Evolutionary conservation across 2,113 vertebrate species (phyloP), one percentile per base, ranked within the genome.

Genomic region (Ranitomeya imitator): DNA sequence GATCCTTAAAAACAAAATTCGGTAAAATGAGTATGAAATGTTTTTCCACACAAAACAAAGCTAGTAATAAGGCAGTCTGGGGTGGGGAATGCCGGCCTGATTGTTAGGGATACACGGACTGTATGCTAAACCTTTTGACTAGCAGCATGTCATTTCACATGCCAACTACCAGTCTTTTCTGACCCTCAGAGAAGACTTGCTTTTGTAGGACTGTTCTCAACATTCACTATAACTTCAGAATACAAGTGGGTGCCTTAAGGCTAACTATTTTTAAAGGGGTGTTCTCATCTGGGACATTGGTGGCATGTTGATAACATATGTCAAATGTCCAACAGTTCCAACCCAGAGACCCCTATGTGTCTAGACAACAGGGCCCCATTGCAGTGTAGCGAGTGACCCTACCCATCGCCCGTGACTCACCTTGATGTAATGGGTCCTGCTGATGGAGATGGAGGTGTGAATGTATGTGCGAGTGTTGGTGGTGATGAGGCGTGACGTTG

Each of bases 381-480:
- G 37, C 37, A 45, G 3, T 45, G 37, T 45, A 54, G 45, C 61
- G 18, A 59, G 16, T 55, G 26, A 69, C 71, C 55, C 67, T 0
- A 0, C 65, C 10, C 2, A 2, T 0, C 0, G 16, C 55, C 73
- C 18, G 0, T 18, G 7, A 69, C 95, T 96, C 94, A 99, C 98
- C 98, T 98, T 99, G 98, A 91, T 99, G 97, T 45, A 99, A 93
- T 4, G 98, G 97, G 85, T 99, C 98, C 94, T 99, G 98, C 95
- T 99, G 98, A 92, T 99, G 98, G 57, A 99, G 97, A 94, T 99
- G 98, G 11, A 99, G 95, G 91, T 99, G 98, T 0, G 98, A 99
- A 95, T 99, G 98, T 92, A 99, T 99, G 93, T 99, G 98, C 0
- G 98, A 99, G 92, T 99, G 98, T 92, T 99, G 98, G 94, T 99